Conservation (phyloP, 1,140 invertebrate species). For the Telenomus remus region DNA sequence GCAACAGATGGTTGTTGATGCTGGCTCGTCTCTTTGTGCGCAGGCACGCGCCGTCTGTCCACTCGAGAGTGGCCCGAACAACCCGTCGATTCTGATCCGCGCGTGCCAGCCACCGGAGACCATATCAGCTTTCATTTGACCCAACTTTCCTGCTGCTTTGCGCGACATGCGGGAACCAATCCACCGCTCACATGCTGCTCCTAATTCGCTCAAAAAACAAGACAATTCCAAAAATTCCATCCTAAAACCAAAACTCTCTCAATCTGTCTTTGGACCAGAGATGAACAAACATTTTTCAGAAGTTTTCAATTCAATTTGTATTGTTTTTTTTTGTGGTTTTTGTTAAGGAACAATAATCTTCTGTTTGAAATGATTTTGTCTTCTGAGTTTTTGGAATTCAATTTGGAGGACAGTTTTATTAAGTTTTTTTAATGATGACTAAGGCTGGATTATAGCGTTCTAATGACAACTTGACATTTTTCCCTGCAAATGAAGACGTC, state of each 20-base stretch:
- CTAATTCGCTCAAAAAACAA: not conserved
- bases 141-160: slow-evolving; percentile 46
- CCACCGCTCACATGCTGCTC: slow-evolving; percentile 38
- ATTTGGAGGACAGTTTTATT: no score
- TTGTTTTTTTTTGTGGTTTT: not conserved
- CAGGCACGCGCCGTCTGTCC: slow-evolving; percentile 61
- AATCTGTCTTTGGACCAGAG: no score
- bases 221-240: no score
- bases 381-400: not conserved
- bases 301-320: not conserved
- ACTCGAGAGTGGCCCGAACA: slow-evolving; percentile 31
- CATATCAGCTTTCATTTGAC: slow-evolving; percentile 55
- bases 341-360: no score
- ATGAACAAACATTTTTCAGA: no score
- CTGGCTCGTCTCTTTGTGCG: slow-evolving; percentile 60
- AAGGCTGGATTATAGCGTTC: no score
- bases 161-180: slow-evolving; percentile 43
- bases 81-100: slow-evolving; percentile 40
- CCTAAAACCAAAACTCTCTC: no score
- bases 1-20: slow-evolving; percentile 68
- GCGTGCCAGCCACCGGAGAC: slow-evolving; percentile 21
- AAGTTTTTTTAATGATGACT: no score
- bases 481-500: no score
- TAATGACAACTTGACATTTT: no score
- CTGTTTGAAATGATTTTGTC: not conserved